phyloP scores from a whole-genome alignment of 1,140 invertebrate species.

The Meloidogyne exigua region DNA sequence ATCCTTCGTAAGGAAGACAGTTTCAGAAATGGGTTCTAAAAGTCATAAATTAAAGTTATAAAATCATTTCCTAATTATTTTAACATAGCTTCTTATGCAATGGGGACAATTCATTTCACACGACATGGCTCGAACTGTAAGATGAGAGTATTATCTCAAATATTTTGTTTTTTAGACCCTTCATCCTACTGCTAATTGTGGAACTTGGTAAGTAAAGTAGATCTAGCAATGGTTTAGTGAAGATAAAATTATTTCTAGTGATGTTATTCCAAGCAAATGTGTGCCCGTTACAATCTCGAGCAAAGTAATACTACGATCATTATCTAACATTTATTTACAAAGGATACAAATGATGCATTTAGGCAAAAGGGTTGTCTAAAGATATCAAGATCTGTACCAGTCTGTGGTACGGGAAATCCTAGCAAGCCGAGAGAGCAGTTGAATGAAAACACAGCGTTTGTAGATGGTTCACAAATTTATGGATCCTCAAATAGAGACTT shows the following conservation, averaged over 20 bases:
- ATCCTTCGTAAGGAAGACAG: too few relatives aligned
- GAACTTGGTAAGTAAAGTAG: constrained; percentile 37
- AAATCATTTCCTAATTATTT: too few relatives aligned
- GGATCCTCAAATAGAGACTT: constrained; percentile 59
- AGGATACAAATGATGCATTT: constrained; percentile 51
- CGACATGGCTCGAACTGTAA: constrained; percentile 38
- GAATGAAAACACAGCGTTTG: constrained; percentile 60
- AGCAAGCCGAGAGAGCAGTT: constrained; percentile 55
- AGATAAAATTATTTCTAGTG: neutral
- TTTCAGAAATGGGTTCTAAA: too few relatives aligned
- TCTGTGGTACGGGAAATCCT: constrained; percentile 52
- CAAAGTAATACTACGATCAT: constrained; percentile 41
- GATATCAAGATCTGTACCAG: constrained; percentile 60
- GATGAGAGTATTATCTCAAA: neutral
- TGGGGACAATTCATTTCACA: constrained; percentile 46
- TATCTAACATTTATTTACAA: neutral
- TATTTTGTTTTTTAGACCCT: constrained; percentile 31
- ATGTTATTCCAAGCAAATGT: constrained; percentile 58
- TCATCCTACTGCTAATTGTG: constrained; percentile 60
- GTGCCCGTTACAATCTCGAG: constrained; percentile 56
- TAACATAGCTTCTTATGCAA: constrained; percentile 45
- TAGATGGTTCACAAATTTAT: constrained; percentile 62
- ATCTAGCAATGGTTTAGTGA: neutral
- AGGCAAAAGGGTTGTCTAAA: constrained; percentile 57
- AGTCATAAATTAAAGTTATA: too few relatives aligned